Conservation (phyloP, 1,140 invertebrate genomes). For the Zophobas atratus region DNA sequence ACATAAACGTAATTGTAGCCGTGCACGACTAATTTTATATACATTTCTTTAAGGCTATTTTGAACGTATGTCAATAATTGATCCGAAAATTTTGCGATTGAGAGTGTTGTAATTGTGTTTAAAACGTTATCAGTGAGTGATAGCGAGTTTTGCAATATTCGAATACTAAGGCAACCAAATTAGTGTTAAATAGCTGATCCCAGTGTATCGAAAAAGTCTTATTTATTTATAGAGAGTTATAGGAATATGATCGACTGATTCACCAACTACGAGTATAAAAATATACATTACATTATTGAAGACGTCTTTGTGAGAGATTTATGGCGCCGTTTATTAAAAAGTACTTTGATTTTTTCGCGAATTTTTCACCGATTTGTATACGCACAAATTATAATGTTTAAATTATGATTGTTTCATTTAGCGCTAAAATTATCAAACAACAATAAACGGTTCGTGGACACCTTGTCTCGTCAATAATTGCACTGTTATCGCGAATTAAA, state of each 20-base stretch:
- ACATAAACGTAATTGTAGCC: constrained; percentile 1
- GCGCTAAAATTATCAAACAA: no score
- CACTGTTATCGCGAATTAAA: background rate
- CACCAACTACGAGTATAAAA: constrained; percentile 23
- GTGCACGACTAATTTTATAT: constrained; percentile 19
- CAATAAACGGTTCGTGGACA: no score
- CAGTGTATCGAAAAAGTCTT: background rate
- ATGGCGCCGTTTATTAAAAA: background rate
- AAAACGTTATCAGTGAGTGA: no score
- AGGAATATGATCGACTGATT: constrained; percentile 7
- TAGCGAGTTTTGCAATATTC: no score
- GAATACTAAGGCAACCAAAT: no score
- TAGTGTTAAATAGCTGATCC: no score
- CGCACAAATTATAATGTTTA: background rate
- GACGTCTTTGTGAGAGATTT: background rate
- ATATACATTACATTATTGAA: constrained; percentile 42
- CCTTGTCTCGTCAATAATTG: background rate
- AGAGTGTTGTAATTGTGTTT: no score
- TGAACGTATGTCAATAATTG: constrained; percentile 6
- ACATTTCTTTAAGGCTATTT: constrained; percentile 10
- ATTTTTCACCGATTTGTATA: background rate
- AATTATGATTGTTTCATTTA: background rate
- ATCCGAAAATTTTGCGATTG: background rate
- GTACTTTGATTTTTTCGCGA: background rate
- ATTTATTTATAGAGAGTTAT: constrained; percentile 19